Conservation (phyloP, 1,140 invertebrate genomes). For the Ephestia elutella region DNA sequence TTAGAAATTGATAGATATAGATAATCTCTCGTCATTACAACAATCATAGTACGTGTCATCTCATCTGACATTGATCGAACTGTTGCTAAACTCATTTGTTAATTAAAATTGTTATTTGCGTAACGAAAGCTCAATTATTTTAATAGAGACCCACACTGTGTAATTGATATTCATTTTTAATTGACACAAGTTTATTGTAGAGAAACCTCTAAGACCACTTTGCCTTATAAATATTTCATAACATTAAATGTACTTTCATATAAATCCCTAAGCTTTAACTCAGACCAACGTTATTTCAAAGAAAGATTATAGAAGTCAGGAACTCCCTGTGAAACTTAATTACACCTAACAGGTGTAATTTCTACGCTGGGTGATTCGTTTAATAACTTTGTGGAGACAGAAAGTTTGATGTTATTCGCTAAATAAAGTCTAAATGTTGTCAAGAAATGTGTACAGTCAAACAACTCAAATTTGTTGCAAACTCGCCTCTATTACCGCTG, state of each 20-base stretch:
- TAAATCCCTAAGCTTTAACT: neutral
- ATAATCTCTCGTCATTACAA: neutral
- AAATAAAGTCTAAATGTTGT: neutral
- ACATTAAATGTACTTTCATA: no score
- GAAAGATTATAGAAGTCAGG: conserved; percentile 14
- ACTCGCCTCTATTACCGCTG: no score
- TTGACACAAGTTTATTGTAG: no score
- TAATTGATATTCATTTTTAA: no score
- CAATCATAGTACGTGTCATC: neutral
- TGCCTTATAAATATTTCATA: no score
- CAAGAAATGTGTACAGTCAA: no score
- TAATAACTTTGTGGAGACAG: conserved; percentile 35
- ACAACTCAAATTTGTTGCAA: neutral
- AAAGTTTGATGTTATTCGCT: conserved; percentile 4
- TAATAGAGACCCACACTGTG: no score
- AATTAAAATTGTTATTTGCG: neutral
- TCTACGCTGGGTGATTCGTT: conserved; percentile 29
- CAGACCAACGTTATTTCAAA: conserved; percentile 6
- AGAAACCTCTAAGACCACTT: no score
- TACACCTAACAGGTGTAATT: conserved; percentile 38
- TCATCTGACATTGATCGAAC: neutral
- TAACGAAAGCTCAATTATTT: neutral
- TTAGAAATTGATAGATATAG: neutral
- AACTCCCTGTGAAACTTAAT: conserved; percentile 27
- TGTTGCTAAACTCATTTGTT: neutral